Evolutionary conservation across 2,797 vertebrate genomes (phyloP).

Genomic region (Cephalopachus bancanus): DNA sequence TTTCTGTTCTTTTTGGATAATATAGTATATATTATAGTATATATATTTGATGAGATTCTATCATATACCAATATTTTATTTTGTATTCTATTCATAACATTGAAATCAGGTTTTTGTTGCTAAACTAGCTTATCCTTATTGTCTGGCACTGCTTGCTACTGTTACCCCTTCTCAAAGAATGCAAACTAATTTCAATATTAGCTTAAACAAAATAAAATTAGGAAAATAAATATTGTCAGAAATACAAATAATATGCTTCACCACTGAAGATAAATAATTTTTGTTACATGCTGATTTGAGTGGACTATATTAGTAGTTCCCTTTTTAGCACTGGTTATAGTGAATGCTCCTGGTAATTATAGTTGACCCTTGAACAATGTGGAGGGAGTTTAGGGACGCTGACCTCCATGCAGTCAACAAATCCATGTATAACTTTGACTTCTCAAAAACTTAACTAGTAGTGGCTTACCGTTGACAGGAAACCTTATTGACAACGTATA

Average conservation of each 20-base stretch:
- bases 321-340: slow-evolving; percentile 11
- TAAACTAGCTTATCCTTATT: slow-evolving; percentile 46
- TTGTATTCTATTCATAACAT: background rate
- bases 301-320: background rate
- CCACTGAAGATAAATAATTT: slow-evolving; percentile 55
- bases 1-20: slow-evolving; percentile 46
- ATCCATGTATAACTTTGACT: background rate
- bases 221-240: slow-evolving; percentile 69
- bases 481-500: background rate
- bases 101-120: slow-evolving; percentile 49
- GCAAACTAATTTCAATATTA: slow-evolving; percentile 75
- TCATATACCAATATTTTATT: slow-evolving; percentile 49
- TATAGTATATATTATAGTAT: background rate
- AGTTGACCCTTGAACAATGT: background rate
- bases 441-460: background rate
- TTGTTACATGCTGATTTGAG: slow-evolving; percentile 34
- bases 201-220: slow-evolving; percentile 73
- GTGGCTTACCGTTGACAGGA: background rate
- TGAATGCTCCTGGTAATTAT: slow-evolving; percentile 19
- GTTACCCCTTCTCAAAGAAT: slow-evolving; percentile 65
- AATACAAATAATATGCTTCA: slow-evolving; percentile 66
- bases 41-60: slow-evolving; percentile 16
- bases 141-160: slow-evolving; percentile 47
- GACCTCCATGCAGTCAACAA: background rate
- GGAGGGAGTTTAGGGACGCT: background rate